These are phyloP conservation scores for Anguilla obscura DNA, from an alignment of 2,797 vertebrate genomes.

Conservation along the genomic window DNA sequence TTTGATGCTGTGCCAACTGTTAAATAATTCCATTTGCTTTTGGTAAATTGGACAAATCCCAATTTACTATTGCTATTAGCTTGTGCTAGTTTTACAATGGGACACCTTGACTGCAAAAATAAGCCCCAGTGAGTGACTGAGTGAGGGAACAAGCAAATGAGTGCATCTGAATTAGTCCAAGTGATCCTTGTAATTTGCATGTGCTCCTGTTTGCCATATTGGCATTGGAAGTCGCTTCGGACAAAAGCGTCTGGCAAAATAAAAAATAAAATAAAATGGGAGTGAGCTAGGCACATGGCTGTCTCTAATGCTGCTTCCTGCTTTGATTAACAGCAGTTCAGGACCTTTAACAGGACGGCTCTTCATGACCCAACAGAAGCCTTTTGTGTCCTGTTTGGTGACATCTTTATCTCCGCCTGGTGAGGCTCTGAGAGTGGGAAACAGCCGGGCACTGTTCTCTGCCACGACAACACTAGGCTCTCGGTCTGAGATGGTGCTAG, in stretches of 20 bases:
- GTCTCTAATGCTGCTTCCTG: not conserved
- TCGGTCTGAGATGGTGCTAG: not conserved
- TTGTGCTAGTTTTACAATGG: not conserved
- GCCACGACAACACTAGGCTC: conserved; percentile 8
- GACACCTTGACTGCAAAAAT: not conserved
- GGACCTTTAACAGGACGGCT: conserved; percentile 12
- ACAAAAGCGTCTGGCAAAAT: not conserved
- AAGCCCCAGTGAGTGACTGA: not conserved
- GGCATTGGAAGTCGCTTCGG: not conserved
- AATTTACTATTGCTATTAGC: not conserved
- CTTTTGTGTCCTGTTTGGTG: conserved; percentile 24
- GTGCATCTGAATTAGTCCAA: not conserved
- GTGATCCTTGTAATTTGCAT: not conserved
- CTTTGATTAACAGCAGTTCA: conserved; percentile 15
- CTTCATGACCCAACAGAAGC: conserved; percentile 28
- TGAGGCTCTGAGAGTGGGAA: conserved; percentile 20
- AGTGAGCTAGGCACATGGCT: not conserved
- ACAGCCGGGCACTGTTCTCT: conserved; percentile 31
- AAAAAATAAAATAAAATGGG: not conserved
- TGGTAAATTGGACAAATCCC: not conserved
- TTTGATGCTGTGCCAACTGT: not conserved
- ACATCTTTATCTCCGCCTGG: conserved; percentile 22
- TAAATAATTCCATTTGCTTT: not conserved
- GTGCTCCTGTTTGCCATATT: not conserved
- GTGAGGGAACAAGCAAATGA: not conserved